Percentiles rank a stretch among this genome's conserved stretches.
These are phyloP conservation scores for Labia minor DNA, from an alignment of 2,888 invertebrate species.

Conservation along the genomic window DNA sequence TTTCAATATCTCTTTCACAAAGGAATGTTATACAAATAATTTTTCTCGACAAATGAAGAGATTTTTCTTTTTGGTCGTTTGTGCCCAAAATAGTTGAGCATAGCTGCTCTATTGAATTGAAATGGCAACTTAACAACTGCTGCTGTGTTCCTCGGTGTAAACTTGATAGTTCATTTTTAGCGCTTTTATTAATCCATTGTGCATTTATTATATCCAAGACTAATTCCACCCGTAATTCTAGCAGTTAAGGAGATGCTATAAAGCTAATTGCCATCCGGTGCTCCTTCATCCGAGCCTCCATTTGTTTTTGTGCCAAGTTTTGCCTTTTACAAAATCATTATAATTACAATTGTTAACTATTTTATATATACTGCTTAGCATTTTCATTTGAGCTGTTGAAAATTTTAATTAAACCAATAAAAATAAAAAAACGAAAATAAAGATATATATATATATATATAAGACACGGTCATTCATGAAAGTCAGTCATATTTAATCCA, in stretches of 20 bases:
- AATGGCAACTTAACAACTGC: too few relatives aligned
- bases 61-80: too few relatives aligned
- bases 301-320: background rate
- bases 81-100: too few relatives aligned
- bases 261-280: conserved; percentile 13
- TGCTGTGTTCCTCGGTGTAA: background rate
- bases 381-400: background rate
- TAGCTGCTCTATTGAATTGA: too few relatives aligned
- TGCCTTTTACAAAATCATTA: conserved; percentile 8
- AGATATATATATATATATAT: too few relatives aligned
- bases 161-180: background rate
- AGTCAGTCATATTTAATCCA: background rate
- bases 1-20: too few relatives aligned
- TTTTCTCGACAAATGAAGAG: background rate
- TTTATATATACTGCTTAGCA: background rate
- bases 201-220: background rate
- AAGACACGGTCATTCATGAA: background rate
- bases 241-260: background rate
- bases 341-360: conserved; percentile 1
- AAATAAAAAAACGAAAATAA: background rate
- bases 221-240: background rate
- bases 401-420: background rate
- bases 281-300: background rate
- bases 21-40: background rate
- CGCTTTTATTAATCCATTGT: background rate